Base-by-base conservation (phyloP, 2,113 vertebrate genomes). In the Clarias batrachus region DNA sequence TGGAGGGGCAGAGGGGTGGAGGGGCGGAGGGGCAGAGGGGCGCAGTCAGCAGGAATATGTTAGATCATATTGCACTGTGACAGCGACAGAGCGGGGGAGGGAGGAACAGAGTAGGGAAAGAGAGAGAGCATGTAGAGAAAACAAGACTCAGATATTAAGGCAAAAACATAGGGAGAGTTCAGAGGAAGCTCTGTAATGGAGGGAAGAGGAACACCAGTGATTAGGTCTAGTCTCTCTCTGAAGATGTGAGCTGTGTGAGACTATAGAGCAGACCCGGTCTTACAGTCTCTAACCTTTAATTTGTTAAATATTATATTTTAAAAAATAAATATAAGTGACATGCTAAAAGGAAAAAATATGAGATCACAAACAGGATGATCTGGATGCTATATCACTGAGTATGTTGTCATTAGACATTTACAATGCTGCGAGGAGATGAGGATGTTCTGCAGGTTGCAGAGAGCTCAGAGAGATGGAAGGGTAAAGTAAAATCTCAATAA, bases 11-110 rank as follows among this genome's bases (percentile, higher is more conserved):
- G 41, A 8, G 54, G 48, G 66, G 23, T 12, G n/a, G 25, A 52
- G 41, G 62, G 74, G 10, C n/a, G n/a, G 25, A 52, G 41, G 62
- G 74, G 10, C n/a, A 7, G 9, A 73, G 37, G 71, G 71, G 37
- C 4, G 12, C 27, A 68, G 63, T 82, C 25, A 79, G 54, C 77
- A 86, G 33, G 83, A 73, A 62, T 68, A 60, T 27, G 54, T 70
- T 80, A 68, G 62, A 86, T 86, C 81, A 65, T 25, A 82, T 82
- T 82, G 54, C 81, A 82, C 60, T 82, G 60, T 82, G 62, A 82
- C 81, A 66, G 59, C 23, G 33, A 41, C 33, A 81, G 59, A 81
- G 59, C 63, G 81, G 16, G 62, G 27, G 37, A 82, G 80, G 52
- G 77, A 60, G 27, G 12, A 27, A 30, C 16, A 48, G 79, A 48